Base-by-base conservation (phyloP, 2,888 invertebrate species). In the Pachliopta kotzebuea region DNA sequence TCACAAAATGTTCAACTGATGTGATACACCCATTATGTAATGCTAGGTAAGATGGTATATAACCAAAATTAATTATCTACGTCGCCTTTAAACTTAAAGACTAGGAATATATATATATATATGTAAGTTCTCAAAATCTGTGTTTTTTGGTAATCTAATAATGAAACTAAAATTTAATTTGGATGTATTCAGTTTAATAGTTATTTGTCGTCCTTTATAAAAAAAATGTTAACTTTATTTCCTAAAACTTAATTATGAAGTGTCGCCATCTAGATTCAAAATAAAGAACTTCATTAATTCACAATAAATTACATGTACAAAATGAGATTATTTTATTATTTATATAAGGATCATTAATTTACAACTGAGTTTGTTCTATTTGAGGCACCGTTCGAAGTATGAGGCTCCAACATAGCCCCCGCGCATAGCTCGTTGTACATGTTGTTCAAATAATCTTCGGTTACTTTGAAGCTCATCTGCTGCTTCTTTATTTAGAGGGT, bases 401-500 rank as follows among this genome's bases (percentile, higher is more conserved):
- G 95, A 95, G 76, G 96, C 95, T 72, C 98, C 98, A 79, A 99
- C 96, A 86, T 97, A 97, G 68, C 98, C 98, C 67, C 99, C 99
- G 69, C 98, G 94, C 97, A 99, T 98, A 60, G 98, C 98, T 85
- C 98, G 96, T 75, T 96, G 95, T 63, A 99, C 99, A 86, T 99
- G 99, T 80, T 97, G 97, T 87, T 99, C 99, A 85, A 99, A 99
- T 70, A 97, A 92, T 76, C 98, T 94, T 81, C 98, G 93, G 90
- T 98, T 99, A 84, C 95, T 97, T 82, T 98, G 98, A 71, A 99
- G 93, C 67, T 99, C 98, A 85, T 99, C 98, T 4, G 99, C 99
- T 18, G 99, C 99, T 90, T 99, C 99, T 91, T 99, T 99, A 88
- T 99, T 99, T 73, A 99, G 87, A 14, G 99, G 99, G 92, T 99